Base-by-base conservation (phyloP, 2,113 vertebrate genomes). In the Danionella cerebrum region DNA sequence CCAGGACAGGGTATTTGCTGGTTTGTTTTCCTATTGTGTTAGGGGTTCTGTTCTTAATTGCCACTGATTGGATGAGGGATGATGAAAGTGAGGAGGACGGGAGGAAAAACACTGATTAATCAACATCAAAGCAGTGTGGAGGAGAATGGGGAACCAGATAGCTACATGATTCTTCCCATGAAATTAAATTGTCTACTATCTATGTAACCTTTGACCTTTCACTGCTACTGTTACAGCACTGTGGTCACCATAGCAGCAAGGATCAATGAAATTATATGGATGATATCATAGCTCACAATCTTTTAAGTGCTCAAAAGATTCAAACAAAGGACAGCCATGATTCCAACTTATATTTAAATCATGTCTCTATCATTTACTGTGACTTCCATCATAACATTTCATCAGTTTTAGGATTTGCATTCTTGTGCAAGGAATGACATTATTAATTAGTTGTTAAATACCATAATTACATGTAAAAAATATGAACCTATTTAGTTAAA, bases 11-110 rank as follows among this genome's bases (percentile, higher is more conserved):
- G 65, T 14, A 6, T 41, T 33, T 42, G 27, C 44, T 2, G 31
- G 16, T 65, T 44, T 51, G 38, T 29, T 22, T 16, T 62, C 39
- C 65, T 69, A 19, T 27, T 68, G 67, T 74, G 41, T 52, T 74
- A 12, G 52, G 25, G 65, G 35, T 51, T 50, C 58, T 58, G 69
- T 65, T 70, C 68, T 73, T 76, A 78, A 81, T 78, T 75, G 55
- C 42, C 54, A 6, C 25, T 69, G 69, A 80, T 76, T 59, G 27
- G 75, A 72, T 65, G 67, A 69, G 16, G 53, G 4, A 19, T 44
- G 14, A 9, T 57, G 53, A 22, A 12, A 6, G 6, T 14, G 33
- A 44, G 13, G 31, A 53, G 27, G 11, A 55, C 13, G 8, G 38
- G 18, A 53, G 9, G n/a, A 10, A 29, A 54, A 62, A 45, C 21